Conservation (phyloP, 2,113 vertebrate genomes). For the Otocyon megalotis region DNA sequence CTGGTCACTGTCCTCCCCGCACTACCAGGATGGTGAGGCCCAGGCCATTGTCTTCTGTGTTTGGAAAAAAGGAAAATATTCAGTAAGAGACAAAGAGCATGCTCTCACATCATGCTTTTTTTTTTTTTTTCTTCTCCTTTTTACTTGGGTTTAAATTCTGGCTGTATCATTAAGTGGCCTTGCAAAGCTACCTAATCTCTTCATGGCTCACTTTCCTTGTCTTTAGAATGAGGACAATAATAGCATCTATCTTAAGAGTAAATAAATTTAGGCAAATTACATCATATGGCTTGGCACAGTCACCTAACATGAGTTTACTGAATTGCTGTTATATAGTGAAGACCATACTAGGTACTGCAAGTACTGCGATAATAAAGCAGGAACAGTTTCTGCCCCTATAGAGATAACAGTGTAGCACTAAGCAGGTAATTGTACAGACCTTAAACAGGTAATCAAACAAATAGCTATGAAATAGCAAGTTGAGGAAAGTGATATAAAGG, state of each 20-base stretch:
- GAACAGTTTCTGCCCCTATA: background rate
- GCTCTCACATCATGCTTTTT: background rate
- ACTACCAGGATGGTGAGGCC: background rate
- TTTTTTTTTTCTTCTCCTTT: background rate
- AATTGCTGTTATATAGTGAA: background rate
- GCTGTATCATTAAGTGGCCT: background rate
- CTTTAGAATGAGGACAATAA: background rate
- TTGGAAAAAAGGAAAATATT: background rate
- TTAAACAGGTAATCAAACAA: background rate
- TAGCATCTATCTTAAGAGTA: background rate
- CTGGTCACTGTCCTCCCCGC: background rate
- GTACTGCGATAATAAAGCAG: background rate
- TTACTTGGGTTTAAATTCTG: constrained; percentile 19
- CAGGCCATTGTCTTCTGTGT: background rate
- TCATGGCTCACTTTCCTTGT: background rate
- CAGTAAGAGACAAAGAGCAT: background rate
- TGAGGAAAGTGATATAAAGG: background rate
- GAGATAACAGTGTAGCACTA: background rate
- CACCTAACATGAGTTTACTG: background rate
- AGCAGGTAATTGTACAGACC: background rate
- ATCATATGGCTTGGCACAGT: background rate
- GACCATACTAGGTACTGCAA: background rate
- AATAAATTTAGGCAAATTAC: constrained; percentile 28
- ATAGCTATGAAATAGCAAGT: background rate
- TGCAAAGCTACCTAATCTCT: background rate